Evolutionary conservation across 2,797 vertebrate species (phyloP), one percentile per base, ranked within the genome.

Genomic region (Pangasius djambal): DNA sequence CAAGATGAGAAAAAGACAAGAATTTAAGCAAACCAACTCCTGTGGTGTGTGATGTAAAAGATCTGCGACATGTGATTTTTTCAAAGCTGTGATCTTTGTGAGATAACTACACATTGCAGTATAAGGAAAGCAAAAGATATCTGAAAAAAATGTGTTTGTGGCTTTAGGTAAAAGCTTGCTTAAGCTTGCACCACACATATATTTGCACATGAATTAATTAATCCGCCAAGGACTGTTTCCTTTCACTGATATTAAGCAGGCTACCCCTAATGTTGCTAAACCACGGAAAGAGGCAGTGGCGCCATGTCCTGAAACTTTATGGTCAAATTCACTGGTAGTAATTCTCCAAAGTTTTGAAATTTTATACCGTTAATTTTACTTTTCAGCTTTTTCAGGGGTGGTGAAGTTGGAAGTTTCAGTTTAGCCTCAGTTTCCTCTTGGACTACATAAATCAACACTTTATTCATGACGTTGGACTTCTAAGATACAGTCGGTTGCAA

Each of bases 371-470:
- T 48, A 28, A 65, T 65, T 48, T 20, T 20, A 65, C 40, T 50
- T 25, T 40, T 59, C 50, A 55, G 2, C 79, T 83, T 86, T 79
- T 63, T 74, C 3, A 52, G 52, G 22, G 4, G 55, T 13, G 2
- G 48, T 61, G 87, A 37, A 75, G 67, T 57, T 74, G 34, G 28
- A 86, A 12, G 16, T 88, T 52, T 67, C 86, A 86, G 78, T 81
- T 86, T 81, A 75, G 67, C 48, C 57, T 69, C 75, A 86, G 57
- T 84, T 91, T 90, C 88, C 84, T 85, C 70, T 63, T 44, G 4
- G 37, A 40, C 12, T 8, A 1, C 20, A 57, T 18, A 59, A 81
- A 13, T 4, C 12, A 2, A 55, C 1, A 9, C 50, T 20, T 22
- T 57, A 57, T 10, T 34, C 50, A 20, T 59, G 18, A 22, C 0